Evolutionary conservation across 2,113 vertebrate genomes (phyloP).

Genomic region (Phrynosoma blainvillii): DNA sequence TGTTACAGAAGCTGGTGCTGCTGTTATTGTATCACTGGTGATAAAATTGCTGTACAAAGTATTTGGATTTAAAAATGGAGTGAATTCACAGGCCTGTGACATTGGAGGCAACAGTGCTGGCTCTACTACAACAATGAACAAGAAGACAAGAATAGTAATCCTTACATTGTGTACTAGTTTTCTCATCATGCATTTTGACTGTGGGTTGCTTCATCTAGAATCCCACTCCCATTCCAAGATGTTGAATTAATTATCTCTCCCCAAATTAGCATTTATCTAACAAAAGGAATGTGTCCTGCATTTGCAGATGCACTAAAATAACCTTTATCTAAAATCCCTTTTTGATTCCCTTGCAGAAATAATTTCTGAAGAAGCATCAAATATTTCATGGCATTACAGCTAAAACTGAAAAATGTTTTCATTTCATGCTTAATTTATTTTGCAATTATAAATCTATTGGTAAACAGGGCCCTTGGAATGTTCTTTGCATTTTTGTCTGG

Average conservation of each 20-base stretch:
- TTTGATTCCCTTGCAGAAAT: slow-evolving; percentile 21
- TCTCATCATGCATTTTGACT: neutral
- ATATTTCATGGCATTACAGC: slow-evolving; percentile 20
- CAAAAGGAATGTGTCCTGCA: slow-evolving; percentile 5
- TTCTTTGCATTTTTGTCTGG: slow-evolving; percentile 25
- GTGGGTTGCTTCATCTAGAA: neutral
- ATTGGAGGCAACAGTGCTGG: no score
- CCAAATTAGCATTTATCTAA: slow-evolving; percentile 8
- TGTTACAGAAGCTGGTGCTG: no score
- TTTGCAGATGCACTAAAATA: slow-evolving; percentile 15
- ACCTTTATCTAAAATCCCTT: neutral
- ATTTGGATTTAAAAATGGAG: no score
- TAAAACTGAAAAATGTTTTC: slow-evolving; percentile 25
- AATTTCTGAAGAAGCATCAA: slow-evolving; percentile 21
- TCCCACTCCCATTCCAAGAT: neutral
- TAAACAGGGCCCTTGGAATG: slow-evolving; percentile 11
- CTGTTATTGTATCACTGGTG: no score
- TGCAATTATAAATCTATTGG: slow-evolving; percentile 35
- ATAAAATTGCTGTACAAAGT: no score
- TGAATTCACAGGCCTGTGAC: no score
- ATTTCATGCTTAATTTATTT: slow-evolving; percentile 39
- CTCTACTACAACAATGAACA: neutral
- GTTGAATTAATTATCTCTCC: neutral
- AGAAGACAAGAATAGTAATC: neutral
- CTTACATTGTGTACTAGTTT: neutral